Base-by-base conservation (phyloP, 2,888 invertebrate species). In the Habroteleia sp. region DNA sequence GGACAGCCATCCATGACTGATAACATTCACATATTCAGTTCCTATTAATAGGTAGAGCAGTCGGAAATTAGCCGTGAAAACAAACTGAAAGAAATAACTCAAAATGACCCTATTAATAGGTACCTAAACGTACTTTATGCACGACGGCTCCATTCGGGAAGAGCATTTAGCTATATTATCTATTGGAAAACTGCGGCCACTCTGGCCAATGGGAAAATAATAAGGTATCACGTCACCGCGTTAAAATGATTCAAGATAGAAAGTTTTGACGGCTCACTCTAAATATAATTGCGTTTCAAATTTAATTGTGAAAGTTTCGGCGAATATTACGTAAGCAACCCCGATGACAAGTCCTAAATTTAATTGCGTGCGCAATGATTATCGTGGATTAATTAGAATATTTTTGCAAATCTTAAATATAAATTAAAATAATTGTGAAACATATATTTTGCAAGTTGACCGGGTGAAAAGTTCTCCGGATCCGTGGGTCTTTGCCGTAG, bases 21-120 rank as follows among this genome's bases (percentile, higher is more conserved):
- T 72, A 72, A 63, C 65, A 65, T 65, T 65, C 65, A 72, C 35
- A 20, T 29, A 72, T 11, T 27, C 23, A 27, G 56, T 50, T 41
- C 63, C 72, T 65, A 72, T 72, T 50, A 72, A 71, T 75, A 69
- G 69, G 69, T 54, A 65, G 52, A 71, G 62, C 20, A 14, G 60
- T 8, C 62, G 56, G 71, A 71, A 71, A 71, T 54, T 56, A 39
- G 44, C 48, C 48, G 33, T 56, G 54, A 62, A 62, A 62, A 56
- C 17, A 71, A 62, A 56, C 54, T 63, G 63, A 62, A 63, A 37
- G 37, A 48, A 3, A 25, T 5, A 33, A 35, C 4, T 13, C 29
- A 20, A 29, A 50, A 6, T 23, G 44, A 17, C 20, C 50, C 74
- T 68, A 68, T 68, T 68, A 68, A 74, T 74, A 66, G 68, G 29